Evolutionary conservation across 2,797 vertebrate species (phyloP), one percentile per base, ranked within the genome.

Genomic region (Bradypus variegatus): DNA sequence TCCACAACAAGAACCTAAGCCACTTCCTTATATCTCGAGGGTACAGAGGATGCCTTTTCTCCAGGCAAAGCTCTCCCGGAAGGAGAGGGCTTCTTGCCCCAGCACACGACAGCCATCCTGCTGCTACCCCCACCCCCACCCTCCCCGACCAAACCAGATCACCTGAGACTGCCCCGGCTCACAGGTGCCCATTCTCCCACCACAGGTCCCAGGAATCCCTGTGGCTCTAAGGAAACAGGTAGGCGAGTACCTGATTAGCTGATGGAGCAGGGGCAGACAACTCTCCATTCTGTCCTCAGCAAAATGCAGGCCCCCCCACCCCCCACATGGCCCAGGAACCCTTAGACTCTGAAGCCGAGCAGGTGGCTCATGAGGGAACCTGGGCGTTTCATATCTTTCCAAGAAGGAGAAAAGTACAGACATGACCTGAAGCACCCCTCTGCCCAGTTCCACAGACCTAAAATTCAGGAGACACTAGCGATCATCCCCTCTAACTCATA

Each of bases 101-200:
- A 36, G 29, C 60, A 41, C 31, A 7, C 50, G 5, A 7, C 21
- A 31, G 29, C 16, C 45, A 81, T 45, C 53, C 36, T 27, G 27
- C 70, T 48, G 29, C 48, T 48, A 31, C 77, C 69, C 53, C 1
- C 0, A 11, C 8, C 10, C 4, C 41, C 33, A 38, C 31, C 27
- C 7, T 16, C 75, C 15, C 73, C 55, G 33, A 15, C 48, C 62
- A 75, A 76, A 33, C 53, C 53, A 89, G 90, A 67, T 36, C 41
- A 65, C 36, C 60, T 2, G 55, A 85, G 60, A 25, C 87, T 23
- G 45, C 27, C 31, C 8, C 0, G 33, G 36, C 75, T 91, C 91
- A 58, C 89, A 95, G 89, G 82, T 86, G 82, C 72, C 70, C 1
- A 0, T 79, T 91, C 29, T 95, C 95, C 82, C 94, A 94, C 84